Percentiles rank a stretch among this genome's conserved stretches.
phyloP scores from a whole-genome alignment of 2,888 invertebrate genomes.

The Phymatocera aterrima region DNA sequence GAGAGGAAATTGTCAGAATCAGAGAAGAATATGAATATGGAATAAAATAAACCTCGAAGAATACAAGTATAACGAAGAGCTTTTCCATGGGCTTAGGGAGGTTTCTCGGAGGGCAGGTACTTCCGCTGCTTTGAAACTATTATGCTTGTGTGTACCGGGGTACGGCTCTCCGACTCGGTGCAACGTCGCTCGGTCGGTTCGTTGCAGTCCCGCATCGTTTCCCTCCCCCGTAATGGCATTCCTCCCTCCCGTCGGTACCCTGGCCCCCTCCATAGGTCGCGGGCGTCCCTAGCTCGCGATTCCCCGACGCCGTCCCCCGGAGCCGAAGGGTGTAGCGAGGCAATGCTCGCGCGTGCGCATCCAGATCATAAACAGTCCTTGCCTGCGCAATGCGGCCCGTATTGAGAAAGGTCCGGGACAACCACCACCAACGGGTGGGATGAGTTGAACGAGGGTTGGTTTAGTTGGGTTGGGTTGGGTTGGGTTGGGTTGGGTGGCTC shows the following conservation, averaged over 20 bases:
- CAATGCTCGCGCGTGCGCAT: conserved; percentile 58
- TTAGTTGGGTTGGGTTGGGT: conserved; percentile 50
- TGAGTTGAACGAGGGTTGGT: conserved; percentile 26
- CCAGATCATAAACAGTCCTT: conserved; percentile 71
- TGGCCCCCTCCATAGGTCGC: conserved; percentile 45
- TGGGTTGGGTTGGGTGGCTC: conserved; percentile 61
- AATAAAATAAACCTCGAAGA: neutral
- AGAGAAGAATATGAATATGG: neutral
- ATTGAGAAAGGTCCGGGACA: conserved; percentile 72
- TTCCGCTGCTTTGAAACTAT: conserved; percentile 23
- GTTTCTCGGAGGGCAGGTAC: conserved; percentile 17
- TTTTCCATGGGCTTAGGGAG: neutral
- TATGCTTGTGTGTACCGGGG: conserved; percentile 4
- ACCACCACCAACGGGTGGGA: conserved; percentile 40
- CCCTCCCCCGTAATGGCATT: conserved; percentile 47
- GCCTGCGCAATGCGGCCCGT: conserved; percentile 69
- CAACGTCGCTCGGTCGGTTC: conserved; percentile 21
- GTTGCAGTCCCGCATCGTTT: conserved; percentile 31
- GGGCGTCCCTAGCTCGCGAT: conserved; percentile 51
- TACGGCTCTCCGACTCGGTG: conserved; percentile 23
- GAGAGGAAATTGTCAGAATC: too few relatives aligned
- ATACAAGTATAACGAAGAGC: neutral
- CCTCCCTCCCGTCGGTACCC: conserved; percentile 44
- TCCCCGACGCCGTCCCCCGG: conserved; percentile 52
- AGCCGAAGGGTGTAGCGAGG: conserved; percentile 51